These are phyloP conservation scores for Thermophis baileyi DNA, from an alignment of 2,113 vertebrate genomes.

Conservation along the genomic window DNA sequence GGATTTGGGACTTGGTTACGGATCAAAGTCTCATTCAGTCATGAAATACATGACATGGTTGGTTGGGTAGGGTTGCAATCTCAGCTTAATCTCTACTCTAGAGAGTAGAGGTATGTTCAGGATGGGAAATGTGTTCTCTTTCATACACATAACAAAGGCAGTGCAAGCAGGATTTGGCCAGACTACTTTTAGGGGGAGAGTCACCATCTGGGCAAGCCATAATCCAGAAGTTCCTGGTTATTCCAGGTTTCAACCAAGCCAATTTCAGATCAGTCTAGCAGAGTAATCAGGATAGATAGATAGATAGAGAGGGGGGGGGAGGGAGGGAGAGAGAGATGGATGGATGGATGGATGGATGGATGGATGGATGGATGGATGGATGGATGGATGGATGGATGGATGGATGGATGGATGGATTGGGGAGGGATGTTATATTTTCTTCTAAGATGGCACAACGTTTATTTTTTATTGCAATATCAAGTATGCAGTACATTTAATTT, in stretches of 20 bases:
- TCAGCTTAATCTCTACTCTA: background rate
- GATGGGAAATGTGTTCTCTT: background rate
- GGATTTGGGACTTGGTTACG: background rate
- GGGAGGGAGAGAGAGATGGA: no score
- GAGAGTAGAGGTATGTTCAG: background rate
- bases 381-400: background rate
- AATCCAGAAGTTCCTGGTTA: background rate
- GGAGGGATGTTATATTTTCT: background rate
- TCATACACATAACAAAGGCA: background rate
- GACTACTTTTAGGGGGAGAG: background rate
- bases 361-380: background rate
- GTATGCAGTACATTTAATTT: conserved; percentile 31
- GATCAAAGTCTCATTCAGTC: background rate
- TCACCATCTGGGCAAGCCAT: background rate
- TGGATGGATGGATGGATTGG: no score
- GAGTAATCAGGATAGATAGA: background rate
- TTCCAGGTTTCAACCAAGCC: background rate
- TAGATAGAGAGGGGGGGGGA: accelerated
- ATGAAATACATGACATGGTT: background rate
- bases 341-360: background rate
- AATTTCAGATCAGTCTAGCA: background rate
- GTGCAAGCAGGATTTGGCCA: background rate
- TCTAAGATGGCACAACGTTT: background rate
- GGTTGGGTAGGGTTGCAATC: background rate
- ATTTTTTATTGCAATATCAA: background rate